phyloP scores from a whole-genome alignment of 2,888 invertebrate genomes.

The Drosophila ustulata region DNA sequence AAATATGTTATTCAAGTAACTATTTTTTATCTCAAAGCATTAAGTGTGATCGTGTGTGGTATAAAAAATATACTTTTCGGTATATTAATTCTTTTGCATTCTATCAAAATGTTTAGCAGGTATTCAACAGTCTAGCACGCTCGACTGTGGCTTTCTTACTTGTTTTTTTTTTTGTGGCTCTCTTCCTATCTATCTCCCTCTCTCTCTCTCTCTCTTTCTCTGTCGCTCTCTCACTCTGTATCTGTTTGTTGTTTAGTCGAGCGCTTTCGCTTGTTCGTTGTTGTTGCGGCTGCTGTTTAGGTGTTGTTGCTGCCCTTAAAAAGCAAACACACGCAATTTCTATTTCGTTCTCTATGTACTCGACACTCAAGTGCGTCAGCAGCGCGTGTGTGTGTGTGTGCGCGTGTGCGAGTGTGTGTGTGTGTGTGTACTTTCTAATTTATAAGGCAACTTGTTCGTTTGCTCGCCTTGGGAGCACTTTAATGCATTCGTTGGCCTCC shows the following conservation, averaged over 20 bases:
- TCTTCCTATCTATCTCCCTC: neutral
- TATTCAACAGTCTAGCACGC: no score
- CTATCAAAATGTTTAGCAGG: no score
- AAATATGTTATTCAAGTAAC: no score
- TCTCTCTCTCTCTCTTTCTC: conserved; percentile 4
- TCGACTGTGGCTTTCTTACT: no score
- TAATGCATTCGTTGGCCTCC: conserved; percentile 63
- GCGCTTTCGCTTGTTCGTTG: conserved; percentile 51
- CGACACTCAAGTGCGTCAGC: conserved; percentile 30
- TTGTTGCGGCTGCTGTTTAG: conserved; percentile 25
- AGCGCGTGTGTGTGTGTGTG: conserved; percentile 19
- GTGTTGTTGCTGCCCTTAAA: conserved; percentile 43
- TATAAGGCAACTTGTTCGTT: conserved; percentile 71
- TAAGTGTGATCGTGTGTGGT: no score
- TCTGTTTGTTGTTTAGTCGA: conserved; percentile 30
- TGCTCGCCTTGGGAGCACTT: conserved; percentile 62
- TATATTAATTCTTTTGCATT: no score
- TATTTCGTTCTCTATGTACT: conserved; percentile 57
- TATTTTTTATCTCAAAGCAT: no score
- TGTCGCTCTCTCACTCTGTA: neutral
- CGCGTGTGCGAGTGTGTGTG: conserved; percentile 23
- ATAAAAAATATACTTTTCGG: no score
- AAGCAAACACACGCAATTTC: conserved; percentile 72
- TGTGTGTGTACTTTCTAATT: conserved; percentile 66
- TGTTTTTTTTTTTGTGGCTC: conserved; percentile 3